phyloP scores from a whole-genome alignment of 2,797 vertebrate species.

The Phataginus tetradactyla region DNA sequence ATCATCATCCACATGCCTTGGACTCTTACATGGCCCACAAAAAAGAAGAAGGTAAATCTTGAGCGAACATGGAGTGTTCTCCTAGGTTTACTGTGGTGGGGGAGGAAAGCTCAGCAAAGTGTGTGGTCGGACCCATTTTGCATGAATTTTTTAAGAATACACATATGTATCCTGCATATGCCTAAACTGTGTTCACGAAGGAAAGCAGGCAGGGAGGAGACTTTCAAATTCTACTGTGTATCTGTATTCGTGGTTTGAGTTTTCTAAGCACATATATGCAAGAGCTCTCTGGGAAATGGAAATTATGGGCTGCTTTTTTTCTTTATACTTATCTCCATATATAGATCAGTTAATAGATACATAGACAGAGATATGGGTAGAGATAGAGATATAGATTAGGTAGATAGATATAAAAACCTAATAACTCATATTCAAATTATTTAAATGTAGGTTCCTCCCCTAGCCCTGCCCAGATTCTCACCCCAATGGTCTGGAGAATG shows the following conservation, averaged over 20 bases:
- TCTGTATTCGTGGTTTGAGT: slow-evolving; percentile 19
- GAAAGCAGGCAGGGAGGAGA: neutral
- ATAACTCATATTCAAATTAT: slow-evolving; percentile 14
- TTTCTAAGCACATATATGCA: slow-evolving; percentile 11
- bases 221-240: slow-evolving; percentile 44
- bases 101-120: neutral
- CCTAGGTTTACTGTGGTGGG: neutral
- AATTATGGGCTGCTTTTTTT: slow-evolving; percentile 11
- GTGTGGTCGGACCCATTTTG: neutral
- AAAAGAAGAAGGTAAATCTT: slow-evolving; percentile 13
- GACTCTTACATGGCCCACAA: neutral
- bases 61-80: neutral
- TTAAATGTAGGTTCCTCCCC: neutral
- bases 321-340: slow-evolving; percentile 12
- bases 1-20: neutral
- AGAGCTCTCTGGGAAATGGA: neutral
- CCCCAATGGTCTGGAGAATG: neutral
- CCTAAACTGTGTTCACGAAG: slow-evolving; percentile 50
- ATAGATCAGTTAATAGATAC: neutral
- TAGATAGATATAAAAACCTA: neutral
- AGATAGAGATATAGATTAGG: neutral
- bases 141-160: neutral
- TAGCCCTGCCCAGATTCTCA: neutral
- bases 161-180: neutral
- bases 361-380: neutral